These are phyloP conservation scores for Ophion obscuratus DNA, from an alignment of 2,888 invertebrate species.

Conservation along the genomic window DNA sequence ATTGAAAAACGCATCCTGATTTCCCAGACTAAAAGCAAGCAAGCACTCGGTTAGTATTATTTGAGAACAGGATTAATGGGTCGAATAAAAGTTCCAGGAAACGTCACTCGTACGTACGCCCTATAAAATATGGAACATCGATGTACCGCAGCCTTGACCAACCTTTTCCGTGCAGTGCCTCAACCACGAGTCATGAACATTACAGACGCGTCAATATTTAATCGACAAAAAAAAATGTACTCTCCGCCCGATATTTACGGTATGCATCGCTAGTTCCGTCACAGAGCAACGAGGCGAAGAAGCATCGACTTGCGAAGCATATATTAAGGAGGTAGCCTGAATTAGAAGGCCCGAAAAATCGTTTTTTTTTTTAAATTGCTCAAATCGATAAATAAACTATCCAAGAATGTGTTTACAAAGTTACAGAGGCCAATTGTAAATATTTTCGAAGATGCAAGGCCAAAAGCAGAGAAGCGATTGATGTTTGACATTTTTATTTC, in stretches of 20 bases:
- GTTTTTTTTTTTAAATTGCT: no score
- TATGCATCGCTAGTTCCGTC: conserved; percentile 4
- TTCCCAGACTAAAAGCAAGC: no score
- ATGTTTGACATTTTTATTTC: no score
- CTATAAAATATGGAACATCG: conserved; percentile 20
- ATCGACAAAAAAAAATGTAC: conserved; percentile 44
- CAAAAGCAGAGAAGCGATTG: no score
- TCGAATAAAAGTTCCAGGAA: not conserved
- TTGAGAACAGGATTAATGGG: not conserved
- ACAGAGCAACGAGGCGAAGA: not conserved
- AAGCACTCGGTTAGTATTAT: not conserved
- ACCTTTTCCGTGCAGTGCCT: conserved; percentile 6
- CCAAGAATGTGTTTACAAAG: no score
- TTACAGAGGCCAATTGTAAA: no score
- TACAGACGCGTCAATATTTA: conserved; percentile 41
- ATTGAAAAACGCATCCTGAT: not conserved
- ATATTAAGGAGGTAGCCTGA: not conserved
- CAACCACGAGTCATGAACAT: not conserved
- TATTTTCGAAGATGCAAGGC: no score
- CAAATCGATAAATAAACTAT: no score
- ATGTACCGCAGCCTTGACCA: conserved; percentile 43
- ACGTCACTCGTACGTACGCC: not conserved
- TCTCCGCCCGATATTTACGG: conserved; percentile 18
- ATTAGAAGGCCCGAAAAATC: no score
- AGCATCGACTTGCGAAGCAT: not conserved